Evolutionary conservation across 2,113 vertebrate species (phyloP).

Genomic region (Cettia cetti): DNA sequence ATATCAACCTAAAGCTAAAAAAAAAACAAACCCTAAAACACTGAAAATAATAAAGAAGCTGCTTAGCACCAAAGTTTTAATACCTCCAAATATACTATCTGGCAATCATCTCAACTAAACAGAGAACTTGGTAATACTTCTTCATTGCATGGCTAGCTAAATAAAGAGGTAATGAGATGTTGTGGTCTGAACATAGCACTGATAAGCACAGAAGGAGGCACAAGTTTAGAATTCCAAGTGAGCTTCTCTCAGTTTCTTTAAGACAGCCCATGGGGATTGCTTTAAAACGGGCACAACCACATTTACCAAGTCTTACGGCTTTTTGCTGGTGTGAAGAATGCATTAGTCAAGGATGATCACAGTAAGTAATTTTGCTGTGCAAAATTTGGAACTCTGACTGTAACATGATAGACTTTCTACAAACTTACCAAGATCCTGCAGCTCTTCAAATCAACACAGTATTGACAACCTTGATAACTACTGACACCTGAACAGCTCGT

Average conservation of each 20-base stretch:
- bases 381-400: background rate
- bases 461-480: background rate
- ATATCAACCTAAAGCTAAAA: background rate
- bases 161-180: background rate
- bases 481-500: background rate
- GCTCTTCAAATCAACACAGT: background rate
- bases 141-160: background rate
- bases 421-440: background rate
- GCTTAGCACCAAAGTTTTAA: background rate
- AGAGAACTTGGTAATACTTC: background rate
- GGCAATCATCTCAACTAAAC: background rate
- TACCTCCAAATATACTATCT: background rate
- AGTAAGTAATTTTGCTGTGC: background rate
- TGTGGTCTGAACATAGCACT: background rate
- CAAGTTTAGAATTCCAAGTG: background rate
- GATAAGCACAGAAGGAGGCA: background rate
- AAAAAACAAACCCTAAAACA: background rate
- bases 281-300: background rate
- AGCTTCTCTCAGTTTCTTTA: background rate
- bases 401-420: constrained; percentile 31
- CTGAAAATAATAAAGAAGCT: background rate
- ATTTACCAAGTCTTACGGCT: background rate
- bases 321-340: background rate
- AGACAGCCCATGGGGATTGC: background rate
- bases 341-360: constrained; percentile 8